Percentiles rank a stretch among this genome's conserved stretches.
phyloP scores from a whole-genome alignment of 23 tunicate species.

The Halocynthia aurantium region DNA sequence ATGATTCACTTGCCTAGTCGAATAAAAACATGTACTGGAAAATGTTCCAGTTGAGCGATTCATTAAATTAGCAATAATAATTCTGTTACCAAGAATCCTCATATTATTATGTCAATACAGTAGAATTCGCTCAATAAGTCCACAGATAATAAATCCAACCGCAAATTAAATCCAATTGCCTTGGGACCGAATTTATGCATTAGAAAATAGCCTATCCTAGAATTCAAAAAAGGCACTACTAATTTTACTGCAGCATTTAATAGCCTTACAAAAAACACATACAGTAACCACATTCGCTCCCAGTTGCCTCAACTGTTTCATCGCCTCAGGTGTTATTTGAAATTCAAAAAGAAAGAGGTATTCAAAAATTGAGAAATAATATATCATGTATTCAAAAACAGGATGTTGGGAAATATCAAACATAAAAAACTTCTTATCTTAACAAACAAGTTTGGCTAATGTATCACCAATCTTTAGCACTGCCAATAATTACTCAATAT shows the following conservation, averaged over 20 bases:
- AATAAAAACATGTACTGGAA: no score
- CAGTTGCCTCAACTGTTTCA: conserved; percentile 21
- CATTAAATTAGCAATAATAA: conserved; percentile 1
- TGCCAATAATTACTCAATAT: background rate
- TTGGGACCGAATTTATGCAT: no score
- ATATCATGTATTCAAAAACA: background rate
- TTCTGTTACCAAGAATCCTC: background rate
- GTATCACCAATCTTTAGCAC: conserved; percentile 2
- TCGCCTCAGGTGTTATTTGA: conserved; percentile 4
- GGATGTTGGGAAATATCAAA: background rate
- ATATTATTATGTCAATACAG: no score
- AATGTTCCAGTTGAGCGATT: conserved; percentile 27
- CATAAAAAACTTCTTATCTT: conserved; percentile 5
- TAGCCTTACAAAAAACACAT: background rate
- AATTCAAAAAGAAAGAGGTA: background rate
- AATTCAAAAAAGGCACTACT: background rate
- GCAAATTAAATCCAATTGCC: no score
- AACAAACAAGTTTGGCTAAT: conserved; percentile 1
- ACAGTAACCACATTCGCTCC: conserved; percentile 18
- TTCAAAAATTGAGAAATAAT: no score
- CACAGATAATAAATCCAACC: no score
- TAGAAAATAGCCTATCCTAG: no score
- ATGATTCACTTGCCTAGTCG: no score
- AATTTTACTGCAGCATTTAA: background rate
- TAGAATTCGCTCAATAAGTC: no score